These are phyloP conservation scores for Aspidoscelis tigris DNA, from an alignment of 2,113 vertebrate genomes.

Conservation along the genomic window DNA sequence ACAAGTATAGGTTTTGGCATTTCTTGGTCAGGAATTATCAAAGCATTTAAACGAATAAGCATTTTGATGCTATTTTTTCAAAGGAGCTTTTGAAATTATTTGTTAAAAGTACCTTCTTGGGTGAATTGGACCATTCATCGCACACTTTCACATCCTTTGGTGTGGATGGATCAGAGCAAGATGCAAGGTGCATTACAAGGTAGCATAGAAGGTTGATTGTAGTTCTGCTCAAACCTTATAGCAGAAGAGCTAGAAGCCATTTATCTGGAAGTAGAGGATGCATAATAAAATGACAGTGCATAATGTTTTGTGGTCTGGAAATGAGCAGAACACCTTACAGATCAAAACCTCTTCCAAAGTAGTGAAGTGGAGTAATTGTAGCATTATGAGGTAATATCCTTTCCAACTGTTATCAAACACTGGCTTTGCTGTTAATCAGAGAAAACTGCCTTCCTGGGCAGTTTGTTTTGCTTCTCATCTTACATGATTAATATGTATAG, in stretches of 20 bases:
- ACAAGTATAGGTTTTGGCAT: neutral
- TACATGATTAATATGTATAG: neutral
- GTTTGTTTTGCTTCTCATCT: neutral
- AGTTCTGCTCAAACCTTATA: neutral
- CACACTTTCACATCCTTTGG: neutral
- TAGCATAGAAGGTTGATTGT: neutral
- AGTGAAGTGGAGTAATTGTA: neutral
- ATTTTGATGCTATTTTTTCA: neutral
- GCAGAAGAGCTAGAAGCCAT: neutral
- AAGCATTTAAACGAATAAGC: neutral
- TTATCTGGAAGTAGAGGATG: neutral
- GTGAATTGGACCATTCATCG: neutral
- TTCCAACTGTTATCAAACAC: neutral
- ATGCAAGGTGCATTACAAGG: neutral
- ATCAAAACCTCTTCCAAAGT: neutral
- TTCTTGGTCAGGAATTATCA: neutral
- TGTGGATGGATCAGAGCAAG: neutral
- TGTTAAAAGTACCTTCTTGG: no score
- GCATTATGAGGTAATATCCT: neutral
- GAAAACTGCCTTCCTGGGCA: neutral
- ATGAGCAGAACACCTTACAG: neutral
- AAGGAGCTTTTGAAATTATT: neutral
- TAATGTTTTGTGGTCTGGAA: neutral
- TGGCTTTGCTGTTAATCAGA: neutral
- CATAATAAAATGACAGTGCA: neutral